phyloP scores from a whole-genome alignment of 2,113 vertebrate species.

The Saccopteryx leptura region DNA sequence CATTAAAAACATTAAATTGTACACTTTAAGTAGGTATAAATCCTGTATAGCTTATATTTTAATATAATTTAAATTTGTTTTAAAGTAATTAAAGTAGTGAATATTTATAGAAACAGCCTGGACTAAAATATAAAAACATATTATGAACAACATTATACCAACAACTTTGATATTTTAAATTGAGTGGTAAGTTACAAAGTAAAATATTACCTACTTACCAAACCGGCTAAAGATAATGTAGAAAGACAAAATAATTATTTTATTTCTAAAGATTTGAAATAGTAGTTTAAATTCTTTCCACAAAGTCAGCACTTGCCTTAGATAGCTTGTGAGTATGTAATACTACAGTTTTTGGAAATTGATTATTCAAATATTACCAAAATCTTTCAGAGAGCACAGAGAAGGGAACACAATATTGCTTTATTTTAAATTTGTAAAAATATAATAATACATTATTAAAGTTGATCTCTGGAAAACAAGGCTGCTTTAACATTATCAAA shows the following conservation, averaged over 20 bases:
- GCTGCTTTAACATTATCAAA: background rate
- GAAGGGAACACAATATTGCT: background rate
- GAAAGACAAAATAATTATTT: background rate
- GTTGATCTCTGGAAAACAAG: background rate
- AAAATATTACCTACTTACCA: background rate
- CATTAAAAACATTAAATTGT: background rate
- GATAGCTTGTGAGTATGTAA: background rate
- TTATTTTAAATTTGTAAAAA: constrained; percentile 32
- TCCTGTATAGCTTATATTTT: background rate
- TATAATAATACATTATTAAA: constrained; percentile 22
- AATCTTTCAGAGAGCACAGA: constrained; percentile 1
- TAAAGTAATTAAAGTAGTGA: background rate
- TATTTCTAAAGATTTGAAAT: background rate
- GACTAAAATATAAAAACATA: background rate
- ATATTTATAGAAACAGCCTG: background rate
- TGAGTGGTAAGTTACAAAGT: background rate
- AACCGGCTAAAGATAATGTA: background rate
- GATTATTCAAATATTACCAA: constrained; percentile 4
- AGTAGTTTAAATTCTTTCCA: background rate
- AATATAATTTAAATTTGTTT: constrained; percentile 1
- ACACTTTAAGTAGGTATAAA: background rate
- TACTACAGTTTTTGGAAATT: background rate
- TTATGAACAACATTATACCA: background rate
- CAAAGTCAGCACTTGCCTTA: background rate
- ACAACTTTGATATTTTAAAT: background rate